Evolutionary conservation across 2,797 vertebrate species (phyloP), one percentile per base, ranked within the genome.

Genomic region (Limnodromus scolopaceus): DNA sequence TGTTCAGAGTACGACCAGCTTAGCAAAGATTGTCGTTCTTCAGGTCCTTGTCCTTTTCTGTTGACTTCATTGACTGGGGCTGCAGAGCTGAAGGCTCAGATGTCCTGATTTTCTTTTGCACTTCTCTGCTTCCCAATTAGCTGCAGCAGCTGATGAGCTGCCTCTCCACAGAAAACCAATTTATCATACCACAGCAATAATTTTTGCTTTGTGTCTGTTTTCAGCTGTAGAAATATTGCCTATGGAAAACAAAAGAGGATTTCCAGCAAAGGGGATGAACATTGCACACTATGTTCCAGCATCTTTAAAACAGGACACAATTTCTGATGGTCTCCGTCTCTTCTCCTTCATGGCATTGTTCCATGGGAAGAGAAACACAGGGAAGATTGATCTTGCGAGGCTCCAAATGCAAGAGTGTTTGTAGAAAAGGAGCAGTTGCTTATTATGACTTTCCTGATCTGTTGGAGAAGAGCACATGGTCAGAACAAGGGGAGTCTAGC

Each of bases 381-480:
- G 11, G 43, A 91, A 91, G 82, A 86, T 90, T 84, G 78, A 96
- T 92, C 60, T 87, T 84, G 58, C 0, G 0, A 95, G 54, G 63
- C 54, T 95, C 58, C 69, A 94, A 90, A 95, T n/a, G 51, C 58
- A 84, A 49, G 53, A 91, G 87, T 95, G 89, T 96, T 96, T 95
- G 89, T 66, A 94, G 91, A 95, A 96, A 96, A 93, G 30, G n/a
- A 95, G 53, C 85, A 92, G 58, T 94, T 97, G 91, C 79, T 96
- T 95, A 90, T 94, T 95, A 90, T 93, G 91, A 96, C 66, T 96
- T 91, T 86, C 34, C 57, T 30, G 53, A 84, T 88, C 87, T 94
- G 85, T 77, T 9, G 0, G 72, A 93, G 89, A 92, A 94, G 61
- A 93, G 58, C 69, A 78, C 87, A 65, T 27, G 38, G 69, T 66